Evolutionary conservation across 2,113 vertebrate genomes (phyloP).

Genomic region (Chrysochloris asiatica): DNA sequence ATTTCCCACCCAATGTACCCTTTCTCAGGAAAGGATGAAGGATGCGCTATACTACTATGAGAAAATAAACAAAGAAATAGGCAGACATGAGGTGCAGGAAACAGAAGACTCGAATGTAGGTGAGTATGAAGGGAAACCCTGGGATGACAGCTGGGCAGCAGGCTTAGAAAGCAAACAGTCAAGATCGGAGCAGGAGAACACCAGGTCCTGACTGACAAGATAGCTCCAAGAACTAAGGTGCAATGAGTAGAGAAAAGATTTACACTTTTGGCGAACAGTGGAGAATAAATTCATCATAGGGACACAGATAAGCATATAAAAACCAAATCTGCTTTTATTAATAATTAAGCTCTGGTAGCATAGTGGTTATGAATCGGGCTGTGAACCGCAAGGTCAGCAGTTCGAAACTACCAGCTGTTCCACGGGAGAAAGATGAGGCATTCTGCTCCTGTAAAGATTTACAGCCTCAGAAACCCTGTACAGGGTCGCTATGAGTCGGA

Average conservation of each 20-base stretch:
- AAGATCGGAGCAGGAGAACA: background rate
- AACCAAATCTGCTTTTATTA: background rate
- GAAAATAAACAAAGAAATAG: background rate
- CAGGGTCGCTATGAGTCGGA: too few relatives aligned
- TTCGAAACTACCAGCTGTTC: too few relatives aligned
- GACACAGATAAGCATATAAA: background rate
- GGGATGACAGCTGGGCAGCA: background rate
- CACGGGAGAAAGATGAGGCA: too few relatives aligned
- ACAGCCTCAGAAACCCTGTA: too few relatives aligned
- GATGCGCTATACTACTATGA: background rate
- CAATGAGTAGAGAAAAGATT: background rate
- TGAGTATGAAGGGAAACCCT: constrained; percentile 20
- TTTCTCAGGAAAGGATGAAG: constrained; percentile 23
- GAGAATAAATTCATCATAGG: background rate
- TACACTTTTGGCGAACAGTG: background rate
- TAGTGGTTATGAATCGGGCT: too few relatives aligned
- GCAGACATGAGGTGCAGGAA: background rate
- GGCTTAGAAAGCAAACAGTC: background rate
- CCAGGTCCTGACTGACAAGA: background rate
- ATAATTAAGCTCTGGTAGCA: background rate
- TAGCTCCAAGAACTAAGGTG: background rate
- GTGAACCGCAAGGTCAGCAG: too few relatives aligned
- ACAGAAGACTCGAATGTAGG: background rate
- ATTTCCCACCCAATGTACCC: background rate
- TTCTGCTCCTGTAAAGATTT: too few relatives aligned